Evolutionary conservation across 2,797 vertebrate genomes (phyloP).

Genomic region (Eulemur mongoz): DNA sequence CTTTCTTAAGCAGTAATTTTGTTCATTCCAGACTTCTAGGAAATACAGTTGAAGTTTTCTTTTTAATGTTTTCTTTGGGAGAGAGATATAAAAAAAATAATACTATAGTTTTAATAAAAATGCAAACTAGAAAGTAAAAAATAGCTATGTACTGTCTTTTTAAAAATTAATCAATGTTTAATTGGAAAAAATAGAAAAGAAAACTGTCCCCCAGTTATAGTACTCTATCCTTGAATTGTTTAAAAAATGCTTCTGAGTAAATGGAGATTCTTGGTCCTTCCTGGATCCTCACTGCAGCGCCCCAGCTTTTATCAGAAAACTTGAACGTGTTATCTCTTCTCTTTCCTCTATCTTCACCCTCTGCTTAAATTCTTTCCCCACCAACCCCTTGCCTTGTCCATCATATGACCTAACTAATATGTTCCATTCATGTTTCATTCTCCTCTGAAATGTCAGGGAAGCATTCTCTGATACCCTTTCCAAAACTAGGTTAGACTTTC

Average conservation of each 20-base stretch:
- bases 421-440: neutral
- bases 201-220: neutral
- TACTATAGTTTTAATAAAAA: neutral
- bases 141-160: neutral
- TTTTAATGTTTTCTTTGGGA: neutral
- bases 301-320: neutral
- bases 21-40: neutral
- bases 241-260: neutral
- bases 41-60: neutral
- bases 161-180: neutral
- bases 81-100: neutral
- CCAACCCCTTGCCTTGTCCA: neutral
- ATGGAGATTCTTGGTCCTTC: neutral
- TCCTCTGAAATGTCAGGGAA: neutral
- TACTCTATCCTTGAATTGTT: neutral
- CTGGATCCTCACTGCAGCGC: neutral
- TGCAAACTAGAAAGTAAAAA: neutral
- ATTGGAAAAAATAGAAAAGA: neutral
- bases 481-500: neutral
- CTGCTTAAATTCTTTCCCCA: neutral
- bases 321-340: neutral
- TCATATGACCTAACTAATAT: neutral
- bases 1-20: conserved; percentile 7
- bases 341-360: neutral
- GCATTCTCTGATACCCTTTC: neutral